These are phyloP conservation scores for Clarias batrachus DNA, from an alignment of 2,113 vertebrate species.

Conservation along the genomic window DNA sequence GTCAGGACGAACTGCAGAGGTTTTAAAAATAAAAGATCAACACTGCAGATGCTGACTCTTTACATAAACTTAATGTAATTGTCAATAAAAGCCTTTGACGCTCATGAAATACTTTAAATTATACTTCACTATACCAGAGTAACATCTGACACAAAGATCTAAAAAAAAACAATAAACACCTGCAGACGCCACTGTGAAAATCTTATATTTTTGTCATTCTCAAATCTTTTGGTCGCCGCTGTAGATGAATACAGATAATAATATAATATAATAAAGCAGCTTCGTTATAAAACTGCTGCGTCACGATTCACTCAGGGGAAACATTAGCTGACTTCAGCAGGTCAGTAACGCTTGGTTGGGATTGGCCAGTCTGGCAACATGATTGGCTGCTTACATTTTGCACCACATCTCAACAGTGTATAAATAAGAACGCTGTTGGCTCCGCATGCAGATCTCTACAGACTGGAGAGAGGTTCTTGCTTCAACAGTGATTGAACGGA, in stretches of 20 bases:
- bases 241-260: too few species aligned
- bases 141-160: too few species aligned
- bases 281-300: background rate
- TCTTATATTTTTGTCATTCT: background rate
- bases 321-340: background rate
- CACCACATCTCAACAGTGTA: background rate
- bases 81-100: too few species aligned
- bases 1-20: too few species aligned
- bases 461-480: constrained; percentile 61
- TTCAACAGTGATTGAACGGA: constrained; percentile 90
- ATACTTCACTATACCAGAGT: too few species aligned
- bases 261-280: too few species aligned
- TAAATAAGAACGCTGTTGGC: constrained; percentile 44
- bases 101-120: too few species aligned
- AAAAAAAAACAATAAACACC: too few species aligned
- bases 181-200: too few species aligned
- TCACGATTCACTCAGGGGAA: background rate
- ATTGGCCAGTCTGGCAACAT: background rate
- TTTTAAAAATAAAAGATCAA: background rate
- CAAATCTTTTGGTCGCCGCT: too few species aligned
- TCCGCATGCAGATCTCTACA: background rate
- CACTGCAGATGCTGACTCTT: background rate
- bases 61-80: too few species aligned
- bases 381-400: constrained; percentile 12
- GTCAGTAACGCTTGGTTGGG: background rate